Evolutionary conservation across 2,113 vertebrate species (phyloP).

Genomic region (Lampris incognitus): DNA sequence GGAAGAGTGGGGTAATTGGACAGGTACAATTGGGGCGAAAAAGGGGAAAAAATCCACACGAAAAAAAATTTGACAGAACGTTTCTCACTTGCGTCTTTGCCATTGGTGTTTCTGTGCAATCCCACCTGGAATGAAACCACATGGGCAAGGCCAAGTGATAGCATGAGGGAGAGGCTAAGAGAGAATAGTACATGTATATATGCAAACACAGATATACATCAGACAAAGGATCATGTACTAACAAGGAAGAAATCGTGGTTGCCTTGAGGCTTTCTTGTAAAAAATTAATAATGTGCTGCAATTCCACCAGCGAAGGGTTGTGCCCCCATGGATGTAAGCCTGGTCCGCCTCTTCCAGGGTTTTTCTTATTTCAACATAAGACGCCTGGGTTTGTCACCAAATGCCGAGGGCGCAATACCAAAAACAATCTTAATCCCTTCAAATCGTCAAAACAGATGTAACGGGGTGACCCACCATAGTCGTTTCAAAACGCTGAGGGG

Average conservation of each 20-base stretch:
- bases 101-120: too few relatives aligned
- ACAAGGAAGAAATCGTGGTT: conserved; percentile 48
- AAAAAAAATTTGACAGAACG: too few relatives aligned
- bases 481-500: conserved; percentile 37
- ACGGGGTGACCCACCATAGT: conserved; percentile 17
- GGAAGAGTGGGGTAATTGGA: too few relatives aligned
- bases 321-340: neutral
- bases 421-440: conserved; percentile 61
- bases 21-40: too few relatives aligned
- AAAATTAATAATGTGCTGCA: conserved; percentile 49
- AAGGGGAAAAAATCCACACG: too few relatives aligned
- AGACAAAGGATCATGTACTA: conserved; percentile 37
- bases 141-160: too few relatives aligned
- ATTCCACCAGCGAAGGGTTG: conserved; percentile 37
- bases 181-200: too few relatives aligned
- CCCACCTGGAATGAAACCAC: too few relatives aligned
- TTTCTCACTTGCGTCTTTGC: too few relatives aligned
- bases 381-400: neutral
- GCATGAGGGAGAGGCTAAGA: too few relatives aligned
- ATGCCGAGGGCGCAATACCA: conserved; percentile 24
- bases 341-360: neutral
- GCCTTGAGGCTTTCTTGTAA: conserved; percentile 31
- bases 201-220: neutral
- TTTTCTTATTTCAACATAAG: conserved; percentile 28
- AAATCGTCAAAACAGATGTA: conserved; percentile 51